A percentile compares a stretch with the other conserved stretches of the same genome.
phyloP scores from a whole-genome alignment of 1,140 invertebrate species.

The Hestina assimilis region DNA sequence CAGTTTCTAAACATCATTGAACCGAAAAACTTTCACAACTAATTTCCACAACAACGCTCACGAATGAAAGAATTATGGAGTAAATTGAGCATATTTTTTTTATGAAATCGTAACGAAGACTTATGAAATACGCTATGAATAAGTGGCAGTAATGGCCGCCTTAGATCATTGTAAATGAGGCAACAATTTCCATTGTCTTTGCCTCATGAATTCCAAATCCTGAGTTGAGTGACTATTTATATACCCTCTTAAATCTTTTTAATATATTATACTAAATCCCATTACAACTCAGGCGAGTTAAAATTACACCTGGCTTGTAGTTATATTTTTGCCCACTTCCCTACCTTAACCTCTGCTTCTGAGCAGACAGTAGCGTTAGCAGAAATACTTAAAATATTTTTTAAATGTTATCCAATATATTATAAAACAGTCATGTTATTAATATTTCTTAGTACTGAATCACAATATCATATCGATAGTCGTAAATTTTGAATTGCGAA shows the following conservation, averaged over 20 bases:
- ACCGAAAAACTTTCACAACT: conserved; percentile 7
- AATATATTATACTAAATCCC: background rate
- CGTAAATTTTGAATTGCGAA: too few relatives aligned
- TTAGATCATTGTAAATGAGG: conserved; percentile 40
- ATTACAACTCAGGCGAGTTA: background rate
- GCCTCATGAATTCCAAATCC: conserved; percentile 44
- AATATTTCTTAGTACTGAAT: too few relatives aligned
- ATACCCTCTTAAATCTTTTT: conserved; percentile 11
- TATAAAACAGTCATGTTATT: too few relatives aligned
- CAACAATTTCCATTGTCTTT: conserved; percentile 45
- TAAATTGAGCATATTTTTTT: conserved; percentile 19
- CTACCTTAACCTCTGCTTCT: too few relatives aligned
- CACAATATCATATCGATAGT: too few relatives aligned
- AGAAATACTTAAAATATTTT: too few relatives aligned
- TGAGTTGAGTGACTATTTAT: conserved; percentile 15
- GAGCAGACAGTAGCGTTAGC: too few relatives aligned
- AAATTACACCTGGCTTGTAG: too few relatives aligned
- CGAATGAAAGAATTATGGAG: conserved; percentile 3
- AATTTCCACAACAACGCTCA: conserved; percentile 3
- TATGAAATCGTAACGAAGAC: conserved; percentile 13
- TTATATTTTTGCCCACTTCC: too few relatives aligned
- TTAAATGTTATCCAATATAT: too few relatives aligned
- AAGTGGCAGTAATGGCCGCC: conserved; percentile 26
- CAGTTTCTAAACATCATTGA: conserved; percentile 14
- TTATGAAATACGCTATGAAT: conserved; percentile 17